A percentile compares a stretch with the other conserved stretches of the same genome.
Conservation (phyloP, 1,140 invertebrate genomes). For the Brachionus rubens region DNA sequence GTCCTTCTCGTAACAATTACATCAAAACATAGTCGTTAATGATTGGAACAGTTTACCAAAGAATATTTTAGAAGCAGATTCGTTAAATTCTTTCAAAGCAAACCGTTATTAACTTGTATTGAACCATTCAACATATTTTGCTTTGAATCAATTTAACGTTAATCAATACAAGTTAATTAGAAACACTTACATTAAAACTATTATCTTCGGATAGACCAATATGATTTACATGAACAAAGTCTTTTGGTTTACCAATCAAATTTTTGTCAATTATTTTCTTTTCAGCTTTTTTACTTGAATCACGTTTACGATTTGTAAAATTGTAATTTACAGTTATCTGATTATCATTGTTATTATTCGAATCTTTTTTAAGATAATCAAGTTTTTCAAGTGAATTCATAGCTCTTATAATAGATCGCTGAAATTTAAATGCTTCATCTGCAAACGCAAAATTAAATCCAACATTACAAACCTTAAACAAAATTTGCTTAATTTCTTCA, state of each 20-base stretch:
- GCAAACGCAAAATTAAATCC: conserved; percentile 43
- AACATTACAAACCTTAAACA: conserved; percentile 10
- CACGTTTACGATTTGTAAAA: background rate
- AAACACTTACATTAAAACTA: conserved; percentile 18
- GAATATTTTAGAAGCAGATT: too few species aligned
- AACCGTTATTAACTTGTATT: too few species aligned
- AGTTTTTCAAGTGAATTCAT: background rate
- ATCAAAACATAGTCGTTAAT: too few species aligned
- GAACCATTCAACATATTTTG: too few species aligned
- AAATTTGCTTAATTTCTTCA: background rate
- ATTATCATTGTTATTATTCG: background rate
- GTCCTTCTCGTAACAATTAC: too few species aligned
- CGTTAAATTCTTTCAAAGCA: too few species aligned
- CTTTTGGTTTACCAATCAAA: conserved; percentile 21
- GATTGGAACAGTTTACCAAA: too few species aligned
- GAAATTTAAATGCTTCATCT: conserved; percentile 21
- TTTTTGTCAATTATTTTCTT: conserved; percentile 28
- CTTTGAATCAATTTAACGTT: too few species aligned
- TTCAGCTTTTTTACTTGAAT: background rate
- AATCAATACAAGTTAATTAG: too few species aligned
- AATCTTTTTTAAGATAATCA: background rate
- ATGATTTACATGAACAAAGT: conserved; percentile 42
- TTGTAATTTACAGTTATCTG: conserved; percentile 3
- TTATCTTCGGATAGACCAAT: conserved; percentile 15
- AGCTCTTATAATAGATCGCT: background rate